phyloP scores from a whole-genome alignment of 2,888 invertebrate genomes.

The Graphium colonna region DNA sequence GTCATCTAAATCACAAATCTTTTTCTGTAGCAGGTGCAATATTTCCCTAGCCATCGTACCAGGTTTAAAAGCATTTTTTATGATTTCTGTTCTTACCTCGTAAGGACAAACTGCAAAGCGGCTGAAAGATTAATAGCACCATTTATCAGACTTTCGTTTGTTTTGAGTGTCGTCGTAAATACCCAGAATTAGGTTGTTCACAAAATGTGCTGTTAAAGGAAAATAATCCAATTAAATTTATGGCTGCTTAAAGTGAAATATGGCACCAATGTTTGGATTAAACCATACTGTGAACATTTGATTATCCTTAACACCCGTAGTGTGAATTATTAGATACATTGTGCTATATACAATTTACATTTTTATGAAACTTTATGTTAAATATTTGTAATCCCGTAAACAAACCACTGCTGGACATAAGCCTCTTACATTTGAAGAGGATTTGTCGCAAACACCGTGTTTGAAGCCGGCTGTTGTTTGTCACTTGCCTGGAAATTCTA shows the following conservation, averaged over 20 bases:
- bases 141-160: slow-evolving; percentile 74
- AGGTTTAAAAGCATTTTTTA: slow-evolving; percentile 21
- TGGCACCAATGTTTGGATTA: slow-evolving; percentile 24
- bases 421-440: background rate
- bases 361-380: background rate
- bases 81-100: slow-evolving; percentile 30
- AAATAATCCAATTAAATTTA: slow-evolving; percentile 66
- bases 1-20: background rate
- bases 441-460: background rate
- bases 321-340: background rate
- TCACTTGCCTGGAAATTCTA: background rate
- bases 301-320: slow-evolving; percentile 15
- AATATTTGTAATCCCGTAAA: too few species aligned
- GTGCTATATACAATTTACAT: background rate
- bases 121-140: slow-evolving; percentile 62
- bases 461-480: background rate
- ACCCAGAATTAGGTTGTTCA: slow-evolving; percentile 65
- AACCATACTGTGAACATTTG: slow-evolving; percentile 22
- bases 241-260: slow-evolving; percentile 32
- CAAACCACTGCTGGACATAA: too few species aligned
- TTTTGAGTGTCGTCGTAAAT: slow-evolving; percentile 67
- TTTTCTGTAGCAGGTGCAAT: background rate
- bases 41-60: slow-evolving; percentile 3
- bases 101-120: slow-evolving; percentile 47
- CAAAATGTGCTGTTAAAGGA: slow-evolving; percentile 55